Conservation (phyloP, 1,140 invertebrate genomes). For the Pantala flavescens region DNA sequence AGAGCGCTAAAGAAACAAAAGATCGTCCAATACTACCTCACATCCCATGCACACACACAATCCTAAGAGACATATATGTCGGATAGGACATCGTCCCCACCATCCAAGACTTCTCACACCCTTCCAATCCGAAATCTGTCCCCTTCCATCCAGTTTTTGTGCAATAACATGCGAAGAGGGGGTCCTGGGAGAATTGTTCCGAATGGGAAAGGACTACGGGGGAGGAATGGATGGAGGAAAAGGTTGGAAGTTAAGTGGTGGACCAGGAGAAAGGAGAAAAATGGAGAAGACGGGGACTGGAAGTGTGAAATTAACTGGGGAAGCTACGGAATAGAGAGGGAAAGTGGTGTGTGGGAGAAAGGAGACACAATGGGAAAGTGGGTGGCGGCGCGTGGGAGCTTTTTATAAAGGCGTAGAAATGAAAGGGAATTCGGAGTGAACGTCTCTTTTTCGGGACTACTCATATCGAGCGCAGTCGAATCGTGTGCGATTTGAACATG, state of each 20-base stretch:
- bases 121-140: too few species aligned
- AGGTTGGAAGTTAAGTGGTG: not conserved
- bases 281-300: not conserved
- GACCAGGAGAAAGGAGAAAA: not conserved
- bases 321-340: not conserved
- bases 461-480: too few species aligned
- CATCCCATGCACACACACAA: too few species aligned
- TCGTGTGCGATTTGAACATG: too few species aligned
- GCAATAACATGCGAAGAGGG: not conserved
- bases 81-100: too few species aligned
- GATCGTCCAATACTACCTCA: too few species aligned
- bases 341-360: not conserved
- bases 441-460: too few species aligned
- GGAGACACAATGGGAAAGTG: not conserved
- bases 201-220: not conserved
- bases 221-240: not conserved
- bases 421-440: too few species aligned
- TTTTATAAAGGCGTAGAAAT: too few species aligned
- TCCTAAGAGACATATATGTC: too few species aligned
- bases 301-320: not conserved
- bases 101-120: too few species aligned
- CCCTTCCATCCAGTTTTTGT: not conserved
- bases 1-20: too few species aligned
- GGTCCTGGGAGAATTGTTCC: not conserved
- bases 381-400: not conserved